phyloP scores from a whole-genome alignment of 2,113 vertebrate species.

The Phaetusa simplex region DNA sequence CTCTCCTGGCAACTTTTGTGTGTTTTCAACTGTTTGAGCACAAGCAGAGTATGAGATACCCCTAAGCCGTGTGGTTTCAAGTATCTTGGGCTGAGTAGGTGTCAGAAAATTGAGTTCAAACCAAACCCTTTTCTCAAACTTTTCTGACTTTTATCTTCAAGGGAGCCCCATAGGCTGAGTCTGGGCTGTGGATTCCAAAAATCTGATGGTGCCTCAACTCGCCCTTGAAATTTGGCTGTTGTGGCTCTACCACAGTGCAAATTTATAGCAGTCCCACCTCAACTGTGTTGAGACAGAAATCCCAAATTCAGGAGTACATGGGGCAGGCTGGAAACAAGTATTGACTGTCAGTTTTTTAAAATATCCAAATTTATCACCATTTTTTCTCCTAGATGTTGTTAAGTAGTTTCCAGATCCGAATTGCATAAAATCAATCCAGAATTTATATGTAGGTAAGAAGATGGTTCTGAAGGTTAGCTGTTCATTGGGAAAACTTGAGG shows the following conservation, averaged over 20 bases:
- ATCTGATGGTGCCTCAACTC: not conserved
- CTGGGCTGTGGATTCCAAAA: not conserved
- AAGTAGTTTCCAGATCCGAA: not conserved
- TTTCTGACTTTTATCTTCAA: conserved; percentile 6
- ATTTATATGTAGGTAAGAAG: not conserved
- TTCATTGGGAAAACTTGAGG: not conserved
- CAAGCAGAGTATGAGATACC: conserved; percentile 7
- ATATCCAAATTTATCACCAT: not conserved
- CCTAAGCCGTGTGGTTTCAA: conserved; percentile 20
- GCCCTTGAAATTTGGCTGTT: not conserved
- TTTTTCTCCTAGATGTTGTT: not conserved
- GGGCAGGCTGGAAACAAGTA: not conserved
- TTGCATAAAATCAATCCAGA: not conserved
- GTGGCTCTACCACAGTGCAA: not conserved
- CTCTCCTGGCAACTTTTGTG: conserved; percentile 1
- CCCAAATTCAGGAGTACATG: not conserved
- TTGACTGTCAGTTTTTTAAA: not conserved
- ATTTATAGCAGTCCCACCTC: not conserved
- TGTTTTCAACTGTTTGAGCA: conserved; percentile 24
- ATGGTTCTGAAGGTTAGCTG: not conserved
- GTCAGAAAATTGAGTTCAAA: conserved; percentile 36
- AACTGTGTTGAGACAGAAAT: not conserved
- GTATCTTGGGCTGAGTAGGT: not conserved
- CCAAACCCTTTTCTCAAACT: not conserved
- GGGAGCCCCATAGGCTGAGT: not conserved